A percentile compares a stretch with the other conserved stretches of the same genome.
These are phyloP conservation scores for Mythimna vitellina DNA, from an alignment of 2,888 invertebrate species.

Conservation along the genomic window DNA sequence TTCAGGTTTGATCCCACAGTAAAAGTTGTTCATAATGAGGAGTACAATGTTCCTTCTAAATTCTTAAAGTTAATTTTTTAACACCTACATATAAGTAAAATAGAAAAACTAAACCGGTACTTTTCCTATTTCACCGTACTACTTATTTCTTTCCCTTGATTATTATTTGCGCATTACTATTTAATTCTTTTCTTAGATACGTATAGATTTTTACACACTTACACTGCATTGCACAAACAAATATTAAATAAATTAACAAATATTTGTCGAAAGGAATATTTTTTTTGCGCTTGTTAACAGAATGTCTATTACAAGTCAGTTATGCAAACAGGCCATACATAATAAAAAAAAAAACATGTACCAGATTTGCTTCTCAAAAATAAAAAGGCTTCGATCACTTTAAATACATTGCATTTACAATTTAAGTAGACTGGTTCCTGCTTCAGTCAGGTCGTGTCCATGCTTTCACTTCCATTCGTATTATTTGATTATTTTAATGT, in stretches of 20 bases:
- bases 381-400: conserved; percentile 10
- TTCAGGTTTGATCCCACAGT: too few species aligned
- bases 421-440: conserved; percentile 40
- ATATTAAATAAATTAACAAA: neutral
- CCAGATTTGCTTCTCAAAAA: conserved; percentile 15
- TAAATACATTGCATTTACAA: conserved; percentile 40
- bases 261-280: conserved; percentile 34
- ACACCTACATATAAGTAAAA: too few species aligned
- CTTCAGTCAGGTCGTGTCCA: conserved; percentile 29
- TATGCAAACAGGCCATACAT: conserved; percentile 32
- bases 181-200: too few species aligned
- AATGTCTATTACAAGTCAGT: conserved; percentile 25
- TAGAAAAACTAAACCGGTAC: too few species aligned
- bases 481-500: conserved; percentile 60
- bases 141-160: too few species aligned
- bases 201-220: too few species aligned
- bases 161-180: too few species aligned
- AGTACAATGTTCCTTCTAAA: too few species aligned
- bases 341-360: conserved; percentile 20
- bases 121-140: too few species aligned
- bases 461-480: conserved; percentile 63
- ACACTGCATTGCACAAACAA: too few species aligned
- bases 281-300: conserved; percentile 26
- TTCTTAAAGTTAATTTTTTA: too few species aligned
- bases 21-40: too few species aligned